Evolutionary conservation across 2,797 vertebrate species (phyloP).

Genomic region (Acanthiza pusilla): DNA sequence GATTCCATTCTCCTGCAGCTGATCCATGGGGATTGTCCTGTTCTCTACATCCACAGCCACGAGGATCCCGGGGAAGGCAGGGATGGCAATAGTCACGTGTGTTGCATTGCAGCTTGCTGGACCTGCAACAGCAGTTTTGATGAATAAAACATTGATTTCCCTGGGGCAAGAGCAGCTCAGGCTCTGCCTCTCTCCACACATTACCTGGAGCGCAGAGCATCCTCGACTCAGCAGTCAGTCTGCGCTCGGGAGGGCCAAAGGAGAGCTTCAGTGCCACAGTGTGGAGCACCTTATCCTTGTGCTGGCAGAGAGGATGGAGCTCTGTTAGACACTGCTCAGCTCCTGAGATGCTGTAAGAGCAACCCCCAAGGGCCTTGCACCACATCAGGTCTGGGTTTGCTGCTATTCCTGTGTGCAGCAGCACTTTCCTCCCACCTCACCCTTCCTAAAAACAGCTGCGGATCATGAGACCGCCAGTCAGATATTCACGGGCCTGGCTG

Average conservation of each 20-base stretch:
- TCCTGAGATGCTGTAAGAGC: not conserved
- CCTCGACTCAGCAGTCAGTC: slow-evolving; percentile 6
- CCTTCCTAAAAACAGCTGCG: not conserved
- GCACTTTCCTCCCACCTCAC: not conserved
- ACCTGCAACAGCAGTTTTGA: slow-evolving; percentile 22
- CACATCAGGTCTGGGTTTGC: not conserved
- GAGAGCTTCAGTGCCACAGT: slow-evolving; percentile 35
- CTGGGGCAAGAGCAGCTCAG: not conserved
- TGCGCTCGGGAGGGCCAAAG: not conserved
- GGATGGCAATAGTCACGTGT: slow-evolving; percentile 70
- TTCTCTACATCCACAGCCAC: slow-evolving; percentile 26
- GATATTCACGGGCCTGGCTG: not conserved
- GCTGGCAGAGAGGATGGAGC: slow-evolving; percentile 4
- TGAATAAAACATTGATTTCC: not conserved
- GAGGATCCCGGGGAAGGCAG: slow-evolving; percentile 66
- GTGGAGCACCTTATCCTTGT: slow-evolving; percentile 46
- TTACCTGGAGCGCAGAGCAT: slow-evolving; percentile 73
- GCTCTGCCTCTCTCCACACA: not conserved
- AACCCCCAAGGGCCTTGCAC: fast-evolving
- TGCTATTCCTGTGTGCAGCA: not conserved
- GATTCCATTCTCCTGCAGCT: slow-evolving; percentile 44
- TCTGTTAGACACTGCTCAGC: not conserved
- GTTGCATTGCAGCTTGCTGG: slow-evolving; percentile 68
- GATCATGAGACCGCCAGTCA: not conserved
- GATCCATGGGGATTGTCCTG: not conserved